Percentiles rank a stretch among this genome's conserved stretches.
These are phyloP conservation scores for Sciaenops ocellatus DNA, from an alignment of 2,797 vertebrate genomes.

Conservation along the genomic window DNA sequence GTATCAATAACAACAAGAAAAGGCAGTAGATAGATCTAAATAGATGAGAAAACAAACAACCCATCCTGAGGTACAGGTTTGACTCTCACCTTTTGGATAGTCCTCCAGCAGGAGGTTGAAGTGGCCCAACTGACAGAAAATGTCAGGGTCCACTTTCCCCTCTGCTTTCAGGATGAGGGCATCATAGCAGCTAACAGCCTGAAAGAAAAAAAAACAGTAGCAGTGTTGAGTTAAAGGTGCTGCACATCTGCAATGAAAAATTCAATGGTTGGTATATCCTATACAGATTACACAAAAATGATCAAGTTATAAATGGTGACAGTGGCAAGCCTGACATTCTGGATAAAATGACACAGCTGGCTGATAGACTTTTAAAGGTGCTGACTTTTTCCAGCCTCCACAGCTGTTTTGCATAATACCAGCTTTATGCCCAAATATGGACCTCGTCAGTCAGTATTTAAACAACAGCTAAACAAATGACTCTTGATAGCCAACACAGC, in stretches of 20 bases:
- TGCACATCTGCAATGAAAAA: not conserved
- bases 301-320: not conserved
- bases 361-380: not conserved
- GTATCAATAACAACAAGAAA: not conserved
- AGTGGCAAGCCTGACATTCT: not conserved
- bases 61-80: not conserved
- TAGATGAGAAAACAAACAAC: not conserved
- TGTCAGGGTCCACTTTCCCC: constrained; percentile 97
- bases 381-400: not conserved
- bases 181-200: constrained; percentile 97
- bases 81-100: constrained; percentile 95
- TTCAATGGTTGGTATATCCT: not conserved
- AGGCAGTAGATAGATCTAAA: no score
- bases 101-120: constrained; percentile 99
- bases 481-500: not conserved
- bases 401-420: constrained; percentile 55
- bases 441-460: constrained; percentile 36
- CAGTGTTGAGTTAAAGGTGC: constrained; percentile 1
- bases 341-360: no score
- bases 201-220: not conserved
- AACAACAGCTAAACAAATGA: constrained; percentile 64
- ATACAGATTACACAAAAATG: not conserved
- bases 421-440: constrained; percentile 49
- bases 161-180: constrained; percentile 97
- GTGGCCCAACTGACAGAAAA: constrained; percentile 99